Percentiles rank a stretch among this genome's conserved stretches.
phyloP scores from a whole-genome alignment of 2,797 vertebrate genomes.

The Pseudochirops cupreus region DNA sequence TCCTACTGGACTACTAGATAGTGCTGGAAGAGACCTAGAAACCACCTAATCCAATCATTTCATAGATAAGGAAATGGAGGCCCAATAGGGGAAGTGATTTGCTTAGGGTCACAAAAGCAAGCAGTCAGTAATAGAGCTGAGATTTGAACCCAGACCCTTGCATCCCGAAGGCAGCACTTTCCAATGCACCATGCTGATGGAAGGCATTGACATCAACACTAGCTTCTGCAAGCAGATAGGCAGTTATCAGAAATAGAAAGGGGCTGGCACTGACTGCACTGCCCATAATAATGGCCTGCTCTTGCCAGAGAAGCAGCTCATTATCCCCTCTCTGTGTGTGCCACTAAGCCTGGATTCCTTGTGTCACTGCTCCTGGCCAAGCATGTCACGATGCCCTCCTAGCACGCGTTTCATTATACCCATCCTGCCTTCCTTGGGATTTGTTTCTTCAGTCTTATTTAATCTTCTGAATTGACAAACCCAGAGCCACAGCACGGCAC shows the following conservation, averaged over 20 bases:
- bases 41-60: neutral
- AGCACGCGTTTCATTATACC: rapidly evolving
- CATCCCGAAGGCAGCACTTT: neutral
- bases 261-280: neutral
- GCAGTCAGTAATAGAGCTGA: neutral
- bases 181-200: neutral
- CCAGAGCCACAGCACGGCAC: neutral
- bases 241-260: rapidly evolving
- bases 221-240: neutral
- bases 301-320: neutral
- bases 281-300: neutral
- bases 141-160: neutral
- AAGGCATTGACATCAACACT: neutral
- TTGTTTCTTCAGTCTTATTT: neutral
- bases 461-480: neutral
- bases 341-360: neutral
- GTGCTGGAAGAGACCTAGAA: neutral
- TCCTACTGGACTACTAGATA: neutral
- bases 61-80: neutral
- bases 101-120: neutral
- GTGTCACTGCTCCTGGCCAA: rapidly evolving
- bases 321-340: rapidly evolving
- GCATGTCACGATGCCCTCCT: rapidly evolving
- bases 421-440: neutral
- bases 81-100: neutral